Conservation (phyloP, 2,113 vertebrate genomes). For the Cettia cetti region DNA sequence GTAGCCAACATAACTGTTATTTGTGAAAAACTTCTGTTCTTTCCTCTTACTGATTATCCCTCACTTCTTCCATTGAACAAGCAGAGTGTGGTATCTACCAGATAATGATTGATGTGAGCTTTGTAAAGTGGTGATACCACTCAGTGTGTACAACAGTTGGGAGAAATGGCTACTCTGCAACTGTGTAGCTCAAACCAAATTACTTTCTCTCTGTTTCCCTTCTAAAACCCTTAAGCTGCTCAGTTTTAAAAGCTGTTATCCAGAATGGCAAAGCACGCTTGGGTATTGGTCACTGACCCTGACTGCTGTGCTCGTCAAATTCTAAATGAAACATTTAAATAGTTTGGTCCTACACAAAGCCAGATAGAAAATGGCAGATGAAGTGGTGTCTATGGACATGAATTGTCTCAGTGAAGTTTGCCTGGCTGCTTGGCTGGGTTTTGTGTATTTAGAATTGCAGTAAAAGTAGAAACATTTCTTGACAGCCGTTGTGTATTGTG, state of each 20-base stretch:
- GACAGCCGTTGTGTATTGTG: not conserved
- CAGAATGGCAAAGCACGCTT: not conserved
- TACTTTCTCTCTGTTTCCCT: not conserved
- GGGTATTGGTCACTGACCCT: not conserved
- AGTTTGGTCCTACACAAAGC: not conserved
- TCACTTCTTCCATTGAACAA: not conserved
- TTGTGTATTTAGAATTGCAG: constrained; percentile 22
- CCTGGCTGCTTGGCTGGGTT: not conserved
- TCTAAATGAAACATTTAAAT: not conserved
- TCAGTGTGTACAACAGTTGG: not conserved
- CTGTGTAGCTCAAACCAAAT: not conserved
- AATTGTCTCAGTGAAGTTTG: not conserved
- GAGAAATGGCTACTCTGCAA: not conserved
- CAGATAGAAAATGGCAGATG: not conserved
- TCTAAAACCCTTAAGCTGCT: not conserved
- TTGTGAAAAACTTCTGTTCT: not conserved
- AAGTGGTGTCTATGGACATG: not conserved
- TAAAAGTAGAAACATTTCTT: constrained; percentile 7
- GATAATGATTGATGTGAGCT: not conserved
- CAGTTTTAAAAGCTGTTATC: not conserved
- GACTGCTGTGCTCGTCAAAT: not conserved
- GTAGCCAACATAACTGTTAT: not conserved
- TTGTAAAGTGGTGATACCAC: not conserved
- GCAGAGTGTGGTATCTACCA: not conserved
- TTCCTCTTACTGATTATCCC: not conserved